Conservation (phyloP, 2,888 invertebrate genomes). For the Caenorhabditis sp. region DNA sequence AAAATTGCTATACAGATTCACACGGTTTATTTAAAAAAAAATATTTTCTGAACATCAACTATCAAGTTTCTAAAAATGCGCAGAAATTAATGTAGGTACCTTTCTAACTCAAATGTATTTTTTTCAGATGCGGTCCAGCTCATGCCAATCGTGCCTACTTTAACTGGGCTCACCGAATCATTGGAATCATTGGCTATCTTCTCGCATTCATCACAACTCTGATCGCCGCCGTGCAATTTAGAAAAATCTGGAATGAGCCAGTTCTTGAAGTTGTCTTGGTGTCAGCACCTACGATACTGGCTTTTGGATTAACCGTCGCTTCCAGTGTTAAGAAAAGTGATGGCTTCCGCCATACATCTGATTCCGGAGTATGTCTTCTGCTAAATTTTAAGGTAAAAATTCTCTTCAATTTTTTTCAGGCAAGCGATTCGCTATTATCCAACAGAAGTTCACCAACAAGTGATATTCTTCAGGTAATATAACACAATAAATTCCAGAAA, state of each 20-base stretch:
- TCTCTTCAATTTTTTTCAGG: neutral
- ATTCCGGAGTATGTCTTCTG: slow-evolving; percentile 29
- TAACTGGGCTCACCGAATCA: slow-evolving; percentile 40
- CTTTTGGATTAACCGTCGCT: slow-evolving; percentile 19
- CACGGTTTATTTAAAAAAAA: no score
- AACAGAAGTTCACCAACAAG: no score
- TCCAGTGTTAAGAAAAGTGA: slow-evolving; percentile 14
- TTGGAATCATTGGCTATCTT: slow-evolving; percentile 31
- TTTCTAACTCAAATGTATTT: no score
- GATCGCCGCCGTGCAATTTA: slow-evolving; percentile 46
- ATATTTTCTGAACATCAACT: no score
- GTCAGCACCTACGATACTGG: slow-evolving; percentile 29
- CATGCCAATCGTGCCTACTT: slow-evolving; percentile 30
- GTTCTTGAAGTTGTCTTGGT: slow-evolving; percentile 40
- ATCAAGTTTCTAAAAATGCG: no score
- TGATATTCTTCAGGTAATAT: no score
- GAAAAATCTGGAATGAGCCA: slow-evolving; percentile 46
- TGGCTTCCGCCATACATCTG: no score
- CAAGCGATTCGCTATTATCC: no score
- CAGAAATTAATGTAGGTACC: no score
- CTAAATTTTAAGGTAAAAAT: neutral
- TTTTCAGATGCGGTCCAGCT: slow-evolving; percentile 31
- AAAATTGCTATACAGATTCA: no score
- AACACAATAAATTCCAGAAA: no score
- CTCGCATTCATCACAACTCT: slow-evolving; percentile 44